Evolutionary conservation across 2,888 invertebrate species (phyloP).

Genomic region (Galeruca laticollis): DNA sequence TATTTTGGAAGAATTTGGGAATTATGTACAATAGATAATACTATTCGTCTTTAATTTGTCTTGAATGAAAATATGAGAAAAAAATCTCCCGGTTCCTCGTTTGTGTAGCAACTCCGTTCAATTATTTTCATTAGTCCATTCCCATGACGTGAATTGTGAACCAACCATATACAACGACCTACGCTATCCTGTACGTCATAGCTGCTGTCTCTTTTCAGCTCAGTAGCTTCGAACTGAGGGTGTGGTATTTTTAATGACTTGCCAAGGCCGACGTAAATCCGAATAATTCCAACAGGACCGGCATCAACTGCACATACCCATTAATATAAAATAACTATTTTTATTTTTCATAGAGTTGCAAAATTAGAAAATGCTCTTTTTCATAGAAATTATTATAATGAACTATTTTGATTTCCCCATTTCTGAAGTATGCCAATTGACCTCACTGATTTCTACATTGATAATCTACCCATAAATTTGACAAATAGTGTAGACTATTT

Average conservation of each 20-base stretch:
- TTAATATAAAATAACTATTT: not conserved
- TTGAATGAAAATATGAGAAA: too few species aligned
- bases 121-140: slow-evolving; percentile 45
- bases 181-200: slow-evolving; percentile 28
- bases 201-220: slow-evolving; percentile 36
- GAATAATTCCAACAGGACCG: slow-evolving; percentile 41
- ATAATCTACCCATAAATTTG: too few species aligned
- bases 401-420: too few species aligned
- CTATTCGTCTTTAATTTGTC: too few species aligned
- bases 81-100: not conserved
- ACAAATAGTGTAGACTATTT: too few species aligned
- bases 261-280: slow-evolving; percentile 35
- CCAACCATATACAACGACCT: slow-evolving; percentile 36
- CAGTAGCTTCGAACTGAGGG: slow-evolving; percentile 36
- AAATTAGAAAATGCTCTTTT: too few species aligned
- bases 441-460: too few species aligned
- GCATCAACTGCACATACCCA: slow-evolving; percentile 39
- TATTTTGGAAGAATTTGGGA: too few species aligned
- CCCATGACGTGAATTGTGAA: slow-evolving; percentile 44
- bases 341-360: too few species aligned
- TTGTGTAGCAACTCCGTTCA: slow-evolving; percentile 37
- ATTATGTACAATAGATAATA: too few species aligned
- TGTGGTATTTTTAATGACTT: slow-evolving; percentile 44
- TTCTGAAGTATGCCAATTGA: too few species aligned
- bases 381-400: too few species aligned